Evolutionary conservation across 2,113 vertebrate genomes (phyloP).

Genomic region (Nanorana parkeri): DNA sequence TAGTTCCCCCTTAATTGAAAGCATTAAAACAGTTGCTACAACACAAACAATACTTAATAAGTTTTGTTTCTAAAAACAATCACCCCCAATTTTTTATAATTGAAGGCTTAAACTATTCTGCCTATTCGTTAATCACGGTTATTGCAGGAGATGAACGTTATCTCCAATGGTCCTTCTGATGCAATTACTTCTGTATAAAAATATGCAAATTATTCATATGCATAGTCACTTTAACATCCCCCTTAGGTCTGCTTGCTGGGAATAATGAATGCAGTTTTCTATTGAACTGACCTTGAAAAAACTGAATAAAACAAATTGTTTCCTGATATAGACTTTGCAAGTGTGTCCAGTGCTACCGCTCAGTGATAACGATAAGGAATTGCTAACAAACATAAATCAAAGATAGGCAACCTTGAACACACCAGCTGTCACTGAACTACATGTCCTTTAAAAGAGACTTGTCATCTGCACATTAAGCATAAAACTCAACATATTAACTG

Average conservation of each 20-base stretch:
- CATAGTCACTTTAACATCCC: neutral
- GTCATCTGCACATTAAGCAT: neutral
- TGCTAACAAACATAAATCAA: constrained; percentile 30
- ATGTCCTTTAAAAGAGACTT: constrained; percentile 11
- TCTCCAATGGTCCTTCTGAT: neutral
- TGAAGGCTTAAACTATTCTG: no score
- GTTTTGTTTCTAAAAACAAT: no score
- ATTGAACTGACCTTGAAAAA: constrained; percentile 24
- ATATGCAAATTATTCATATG: neutral
- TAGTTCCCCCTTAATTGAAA: no score
- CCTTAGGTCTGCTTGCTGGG: neutral
- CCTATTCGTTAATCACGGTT: no score
- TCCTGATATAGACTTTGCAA: constrained; percentile 9
- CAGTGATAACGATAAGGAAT: constrained; percentile 20
- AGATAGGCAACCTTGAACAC: constrained; percentile 6
- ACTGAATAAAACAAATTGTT: constrained; percentile 22
- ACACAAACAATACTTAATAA: no score
- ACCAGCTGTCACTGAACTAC: neutral
- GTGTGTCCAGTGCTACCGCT: neutral
- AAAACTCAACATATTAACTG: neutral
- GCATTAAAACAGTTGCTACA: no score
- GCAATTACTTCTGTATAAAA: neutral
- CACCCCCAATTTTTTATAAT: no score
- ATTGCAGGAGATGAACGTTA: no score
- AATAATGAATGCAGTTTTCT: constrained; percentile 16